These are phyloP conservation scores for Umimayanthus chanpuru DNA, from an alignment of 92 coral and sea anemone species.

Conservation along the genomic window DNA sequence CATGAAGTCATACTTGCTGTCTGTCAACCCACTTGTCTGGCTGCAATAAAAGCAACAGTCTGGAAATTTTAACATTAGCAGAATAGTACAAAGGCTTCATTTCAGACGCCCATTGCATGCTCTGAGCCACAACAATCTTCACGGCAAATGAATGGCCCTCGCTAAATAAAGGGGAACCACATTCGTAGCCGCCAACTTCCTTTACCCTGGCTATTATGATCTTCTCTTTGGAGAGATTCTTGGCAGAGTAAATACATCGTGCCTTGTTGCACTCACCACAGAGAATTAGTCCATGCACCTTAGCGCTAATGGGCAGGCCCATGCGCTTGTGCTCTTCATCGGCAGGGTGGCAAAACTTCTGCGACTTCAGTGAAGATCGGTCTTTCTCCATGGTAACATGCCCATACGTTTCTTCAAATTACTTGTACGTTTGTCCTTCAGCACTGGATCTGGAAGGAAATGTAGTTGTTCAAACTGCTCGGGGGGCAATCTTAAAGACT, in stretches of 20 bases:
- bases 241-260: background rate
- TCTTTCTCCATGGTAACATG: background rate
- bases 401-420: slow-evolving; percentile 6
- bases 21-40: background rate
- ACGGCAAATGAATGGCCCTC: background rate
- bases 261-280: slow-evolving; percentile 16
- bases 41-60: background rate
- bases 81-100: background rate
- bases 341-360: background rate
- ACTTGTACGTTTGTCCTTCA: slow-evolving; percentile 1
- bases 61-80: background rate
- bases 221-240: slow-evolving; percentile 5
- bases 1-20: background rate
- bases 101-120: background rate
- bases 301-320: background rate
- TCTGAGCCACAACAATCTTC: background rate
- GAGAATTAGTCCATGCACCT: background rate
- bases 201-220: background rate
- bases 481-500: background rate
- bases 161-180: background rate
- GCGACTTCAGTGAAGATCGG: background rate
- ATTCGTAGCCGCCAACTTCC: background rate
- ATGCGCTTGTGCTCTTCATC: background rate
- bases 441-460: slow-evolving; percentile 15
- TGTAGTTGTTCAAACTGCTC: background rate